These are phyloP conservation scores for Ictalurus punctatus DNA, from an alignment of 2,113 vertebrate genomes.

Conservation along the genomic window DNA sequence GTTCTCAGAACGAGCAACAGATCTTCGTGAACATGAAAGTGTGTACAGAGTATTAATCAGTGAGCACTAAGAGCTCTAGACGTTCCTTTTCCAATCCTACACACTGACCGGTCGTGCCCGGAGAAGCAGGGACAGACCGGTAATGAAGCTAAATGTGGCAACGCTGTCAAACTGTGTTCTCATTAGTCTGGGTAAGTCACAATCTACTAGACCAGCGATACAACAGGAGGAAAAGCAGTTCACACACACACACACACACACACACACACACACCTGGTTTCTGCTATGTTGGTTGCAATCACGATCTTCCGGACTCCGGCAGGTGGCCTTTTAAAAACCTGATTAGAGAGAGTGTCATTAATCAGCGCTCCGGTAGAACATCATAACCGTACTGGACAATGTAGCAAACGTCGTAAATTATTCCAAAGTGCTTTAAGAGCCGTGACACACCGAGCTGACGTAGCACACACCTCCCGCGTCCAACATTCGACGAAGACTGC, in stretches of 20 bases:
- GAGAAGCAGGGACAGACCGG: constrained; percentile 40
- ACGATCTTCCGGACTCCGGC: constrained; percentile 95
- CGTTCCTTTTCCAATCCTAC: constrained; percentile 17
- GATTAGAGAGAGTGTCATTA: constrained; percentile 54
- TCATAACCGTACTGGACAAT: background rate
- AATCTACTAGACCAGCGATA: background rate
- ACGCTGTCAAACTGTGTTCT: background rate
- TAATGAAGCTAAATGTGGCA: constrained; percentile 52
- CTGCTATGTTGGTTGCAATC: constrained; percentile 98
- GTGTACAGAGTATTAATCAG: constrained; percentile 25
- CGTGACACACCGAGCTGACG: background rate
- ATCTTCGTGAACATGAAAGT: background rate
- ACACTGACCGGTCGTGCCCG: constrained; percentile 46
- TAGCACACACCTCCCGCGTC: background rate
- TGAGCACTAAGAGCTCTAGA: constrained; percentile 4
- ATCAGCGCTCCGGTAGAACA: background rate
- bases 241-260: background rate
- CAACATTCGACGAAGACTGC: background rate
- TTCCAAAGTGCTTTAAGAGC: background rate
- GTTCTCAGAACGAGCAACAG: background rate
- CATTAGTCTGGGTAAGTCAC: background rate
- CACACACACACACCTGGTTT: constrained; percentile 84
- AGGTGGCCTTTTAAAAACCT: constrained; percentile 96
- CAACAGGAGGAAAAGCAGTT: background rate
- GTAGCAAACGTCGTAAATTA: background rate